Conservation (phyloP, 2,113 vertebrate species). For the Dendropsophus ebraccatus region DNA sequence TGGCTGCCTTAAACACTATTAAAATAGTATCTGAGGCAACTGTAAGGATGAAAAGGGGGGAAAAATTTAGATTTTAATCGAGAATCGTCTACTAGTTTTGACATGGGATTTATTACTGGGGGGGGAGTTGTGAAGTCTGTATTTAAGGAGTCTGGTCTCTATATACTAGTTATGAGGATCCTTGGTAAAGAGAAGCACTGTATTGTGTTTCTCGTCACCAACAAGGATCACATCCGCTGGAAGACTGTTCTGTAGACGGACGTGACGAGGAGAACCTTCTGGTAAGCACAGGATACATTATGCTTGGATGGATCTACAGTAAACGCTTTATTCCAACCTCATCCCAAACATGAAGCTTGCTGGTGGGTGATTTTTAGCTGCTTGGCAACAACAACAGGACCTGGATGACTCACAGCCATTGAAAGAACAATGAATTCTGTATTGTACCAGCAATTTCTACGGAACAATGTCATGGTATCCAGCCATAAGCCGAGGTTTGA, state of each 20-base stretch:
- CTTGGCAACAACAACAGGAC: constrained; percentile 29
- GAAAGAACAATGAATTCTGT: constrained; percentile 12
- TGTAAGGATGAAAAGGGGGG: no score
- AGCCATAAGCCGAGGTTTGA: neutral
- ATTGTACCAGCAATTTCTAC: constrained; percentile 17
- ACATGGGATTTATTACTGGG: no score
- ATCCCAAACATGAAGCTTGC: neutral
- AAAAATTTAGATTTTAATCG: no score
- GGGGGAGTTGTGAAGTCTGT: no score
- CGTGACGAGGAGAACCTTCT: neutral
- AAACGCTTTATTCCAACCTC: neutral
- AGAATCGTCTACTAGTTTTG: no score
- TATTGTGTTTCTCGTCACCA: no score
- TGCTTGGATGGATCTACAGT: neutral
- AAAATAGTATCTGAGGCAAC: no score
- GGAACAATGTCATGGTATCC: neutral
- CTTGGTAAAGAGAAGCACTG: no score
- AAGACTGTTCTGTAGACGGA: neutral
- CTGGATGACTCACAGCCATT: constrained; percentile 20
- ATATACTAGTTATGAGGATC: no score
- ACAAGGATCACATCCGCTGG: neutral
- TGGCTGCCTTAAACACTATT: no score
- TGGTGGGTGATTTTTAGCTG: constrained; percentile 15
- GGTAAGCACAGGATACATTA: constrained; percentile 5
- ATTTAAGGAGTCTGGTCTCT: no score